phyloP scores from a whole-genome alignment of 1,140 invertebrate genomes.

The Metopolophium dirhodum region DNA sequence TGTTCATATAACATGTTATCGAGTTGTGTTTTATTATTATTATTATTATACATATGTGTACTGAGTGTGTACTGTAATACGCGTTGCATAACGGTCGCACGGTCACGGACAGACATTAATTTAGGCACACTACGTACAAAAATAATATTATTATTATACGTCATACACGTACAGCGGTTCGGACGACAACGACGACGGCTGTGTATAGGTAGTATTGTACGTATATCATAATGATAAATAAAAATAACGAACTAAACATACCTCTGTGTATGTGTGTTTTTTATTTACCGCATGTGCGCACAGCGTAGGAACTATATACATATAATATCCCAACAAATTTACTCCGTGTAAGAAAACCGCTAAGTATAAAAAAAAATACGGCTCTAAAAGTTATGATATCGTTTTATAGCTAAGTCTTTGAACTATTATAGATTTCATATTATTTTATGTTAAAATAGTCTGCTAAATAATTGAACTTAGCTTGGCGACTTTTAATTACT shows the following conservation, averaged over 20 bases:
- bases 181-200: neutral
- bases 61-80: neutral
- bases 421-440: no score
- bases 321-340: no score
- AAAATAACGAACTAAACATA: neutral
- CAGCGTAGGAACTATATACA: neutral
- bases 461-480: no score
- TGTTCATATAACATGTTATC: neutral
- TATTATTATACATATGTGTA: neutral
- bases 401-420: no score
- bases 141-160: neutral
- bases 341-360: no score
- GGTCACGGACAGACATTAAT: neutral
- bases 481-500: no score
- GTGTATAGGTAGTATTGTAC: neutral
- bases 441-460: no score
- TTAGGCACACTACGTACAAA: neutral
- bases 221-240: neutral
- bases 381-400: no score
- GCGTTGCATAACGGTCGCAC: neutral
- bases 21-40: neutral
- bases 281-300: neutral
- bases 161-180: neutral
- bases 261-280: neutral
- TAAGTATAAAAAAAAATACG: no score